Base-by-base conservation (phyloP, 1,140 invertebrate genomes). In the Heliconius hermathena region DNA sequence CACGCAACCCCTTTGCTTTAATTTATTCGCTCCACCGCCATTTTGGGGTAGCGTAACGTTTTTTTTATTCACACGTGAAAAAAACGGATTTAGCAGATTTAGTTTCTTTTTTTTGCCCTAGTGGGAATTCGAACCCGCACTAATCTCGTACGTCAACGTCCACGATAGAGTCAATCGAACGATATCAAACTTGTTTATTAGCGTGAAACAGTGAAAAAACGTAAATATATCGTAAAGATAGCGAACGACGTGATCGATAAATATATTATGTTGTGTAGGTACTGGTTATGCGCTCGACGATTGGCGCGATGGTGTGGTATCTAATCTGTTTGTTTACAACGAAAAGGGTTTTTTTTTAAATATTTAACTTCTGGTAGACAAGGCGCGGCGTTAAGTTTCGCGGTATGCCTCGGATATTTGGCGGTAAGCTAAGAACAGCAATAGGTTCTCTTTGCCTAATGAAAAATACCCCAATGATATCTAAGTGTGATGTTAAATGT, bases 171-270 rank as follows among this genome's bases (percentile, higher is more conserved):
- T 57, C 54, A 57, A 57, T 8, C n/a, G 18, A 57, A 22, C 22
- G 57, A n/a, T 60, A 60, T 26, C n/a, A 60, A 60, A 11, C n/a
- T 11, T 60, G n/a, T 26, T 60, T 60, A 60, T 60, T 60, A 13
- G 60, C 60, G 60, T 66, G 60, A 26, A 66, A 29, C 60, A 5
- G 11, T 66, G 60, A 29, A 16, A 66, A 66, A 66, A 66, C 26
- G 60, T 66, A 26, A 66, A 66, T 66, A 66, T 66, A 66, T 26
- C 60, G 60, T 66, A 66, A 66, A 66, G 60, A 66, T 66, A 66
- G 60, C 22, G 22, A 29, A 66, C 22, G 11, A 66, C 3, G 22
- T 11, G 26, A 66, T 66, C 60, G 60, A 66, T 66, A 66, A 29
- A 66, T 26, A 66, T 52, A 52, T 52, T 52, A 1, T 52, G 49